Conservation (phyloP, 2,797 vertebrate genomes). For the Anisognathus igniventris region DNA sequence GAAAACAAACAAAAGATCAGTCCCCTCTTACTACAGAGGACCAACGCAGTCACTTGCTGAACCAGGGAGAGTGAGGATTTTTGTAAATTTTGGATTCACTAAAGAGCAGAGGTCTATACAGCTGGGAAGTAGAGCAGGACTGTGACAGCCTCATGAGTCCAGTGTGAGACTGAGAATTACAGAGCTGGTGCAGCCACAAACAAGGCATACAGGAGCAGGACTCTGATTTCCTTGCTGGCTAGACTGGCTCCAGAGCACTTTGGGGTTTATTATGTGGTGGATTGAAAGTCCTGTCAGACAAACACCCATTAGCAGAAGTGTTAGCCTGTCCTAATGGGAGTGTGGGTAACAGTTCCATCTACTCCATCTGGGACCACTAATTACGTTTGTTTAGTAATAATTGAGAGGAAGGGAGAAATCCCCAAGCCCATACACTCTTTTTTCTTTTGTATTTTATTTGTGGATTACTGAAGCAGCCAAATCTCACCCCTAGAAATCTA, state of each 20-base stretch:
- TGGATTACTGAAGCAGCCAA: neutral
- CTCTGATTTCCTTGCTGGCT: neutral
- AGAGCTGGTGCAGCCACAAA: neutral
- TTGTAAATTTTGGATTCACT: neutral
- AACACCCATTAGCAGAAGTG: neutral
- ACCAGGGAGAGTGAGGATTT: neutral
- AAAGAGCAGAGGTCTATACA: rapidly evolving
- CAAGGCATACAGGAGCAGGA: neutral
- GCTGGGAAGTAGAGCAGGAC: neutral
- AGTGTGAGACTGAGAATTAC: rapidly evolving
- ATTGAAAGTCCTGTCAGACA: neutral
- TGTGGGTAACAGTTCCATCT: neutral
- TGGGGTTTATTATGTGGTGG: neutral
- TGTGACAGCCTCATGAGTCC: neutral
- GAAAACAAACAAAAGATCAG: neutral
- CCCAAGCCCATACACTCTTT: neutral
- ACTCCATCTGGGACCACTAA: neutral
- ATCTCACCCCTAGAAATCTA: neutral
- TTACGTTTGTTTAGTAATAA: neutral
- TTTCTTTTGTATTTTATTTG: neutral
- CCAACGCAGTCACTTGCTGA: neutral
- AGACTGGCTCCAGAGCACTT: neutral
- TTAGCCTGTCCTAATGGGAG: neutral
- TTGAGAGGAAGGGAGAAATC: neutral
- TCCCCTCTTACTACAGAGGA: neutral